Conservation (phyloP, 2,888 invertebrate genomes). For the Adineta ricciae region DNA sequence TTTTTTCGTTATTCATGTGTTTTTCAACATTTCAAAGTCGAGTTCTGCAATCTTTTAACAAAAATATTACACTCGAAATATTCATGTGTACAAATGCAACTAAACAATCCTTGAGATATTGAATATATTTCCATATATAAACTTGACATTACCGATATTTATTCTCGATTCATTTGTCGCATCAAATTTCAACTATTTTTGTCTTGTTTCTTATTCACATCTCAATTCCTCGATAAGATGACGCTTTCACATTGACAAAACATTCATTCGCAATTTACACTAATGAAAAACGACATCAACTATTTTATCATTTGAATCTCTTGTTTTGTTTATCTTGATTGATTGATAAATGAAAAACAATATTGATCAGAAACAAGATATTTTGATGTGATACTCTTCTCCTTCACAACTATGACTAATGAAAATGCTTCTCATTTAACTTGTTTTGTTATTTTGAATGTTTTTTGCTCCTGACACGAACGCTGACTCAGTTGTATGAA, state of each 20-base stretch:
- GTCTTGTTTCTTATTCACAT: not conserved
- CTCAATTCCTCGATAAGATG: too few species aligned
- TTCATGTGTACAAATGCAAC: too few species aligned
- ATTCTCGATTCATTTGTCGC: not conserved
- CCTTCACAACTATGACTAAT: not conserved
- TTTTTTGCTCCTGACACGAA: not conserved
- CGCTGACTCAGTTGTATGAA: not conserved
- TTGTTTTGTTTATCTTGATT: not conserved
- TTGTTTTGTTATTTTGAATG: not conserved
- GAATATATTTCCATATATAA: not conserved
- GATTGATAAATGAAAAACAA: not conserved
- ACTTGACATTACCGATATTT: not conserved
- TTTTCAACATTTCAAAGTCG: too few species aligned
- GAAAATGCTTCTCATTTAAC: not conserved
- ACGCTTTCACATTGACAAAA: too few species aligned
- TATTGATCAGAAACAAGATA: not conserved
- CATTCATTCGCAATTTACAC: not conserved
- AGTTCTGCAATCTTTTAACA: too few species aligned
- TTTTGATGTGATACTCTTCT: not conserved
- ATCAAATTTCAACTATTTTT: not conserved
- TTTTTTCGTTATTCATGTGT: too few species aligned
- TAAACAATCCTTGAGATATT: not conserved
- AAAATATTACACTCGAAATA: too few species aligned
- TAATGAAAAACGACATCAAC: not conserved
- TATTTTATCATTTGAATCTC: not conserved